phyloP scores from a whole-genome alignment of 1,140 invertebrate species.

The fruit fly (Drosophila melanogaster) region Release_6_plus_ISO1_MT NC_004354.4:3353001-3353500 shows the following conservation, averaged over 20 bases:
- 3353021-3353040: constrained; percentile 10
- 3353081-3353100: constrained; percentile 56
- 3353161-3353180: neutral
- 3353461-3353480: neutral
- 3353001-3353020: constrained; percentile 15
- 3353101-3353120: constrained; percentile 10
- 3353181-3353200: neutral
- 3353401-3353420: neutral
- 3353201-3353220: constrained; percentile 43
- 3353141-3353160: neutral
- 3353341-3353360: neutral
- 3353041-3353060: constrained; percentile 78
- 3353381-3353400: neutral
- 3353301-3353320: constrained; percentile 18
- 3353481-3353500: neutral
- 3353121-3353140: neutral
- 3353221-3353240: constrained; percentile 57
- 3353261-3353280: constrained; percentile 3
- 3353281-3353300: constrained; percentile 11
- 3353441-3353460: neutral
- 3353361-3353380: constrained; percentile 10
- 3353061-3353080: constrained; percentile 67
- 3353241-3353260: constrained; percentile 12
- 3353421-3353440: neutral
- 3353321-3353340: neutral